These are phyloP conservation scores for Apodemia duryi DNA, from an alignment of 2,888 invertebrate genomes.

Conservation along the genomic window DNA sequence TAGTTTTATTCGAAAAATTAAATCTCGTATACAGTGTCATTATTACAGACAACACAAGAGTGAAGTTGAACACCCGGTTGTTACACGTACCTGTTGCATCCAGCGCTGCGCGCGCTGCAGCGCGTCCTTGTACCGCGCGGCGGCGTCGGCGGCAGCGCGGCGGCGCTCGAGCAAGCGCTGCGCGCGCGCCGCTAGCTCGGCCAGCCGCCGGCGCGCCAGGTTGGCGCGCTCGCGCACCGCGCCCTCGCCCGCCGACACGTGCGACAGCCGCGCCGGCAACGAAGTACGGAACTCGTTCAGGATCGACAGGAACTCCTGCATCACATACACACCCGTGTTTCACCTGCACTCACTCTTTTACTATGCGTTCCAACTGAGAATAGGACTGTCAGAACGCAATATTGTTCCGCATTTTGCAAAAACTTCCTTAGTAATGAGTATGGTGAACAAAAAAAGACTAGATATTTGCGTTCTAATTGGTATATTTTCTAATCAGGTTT, in stretches of 20 bases:
- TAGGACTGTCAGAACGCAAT: too few species aligned
- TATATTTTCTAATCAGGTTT: too few species aligned
- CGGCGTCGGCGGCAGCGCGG: constrained; percentile 83
- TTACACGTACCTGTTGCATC: constrained; percentile 68
- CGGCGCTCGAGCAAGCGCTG: constrained; percentile 90
- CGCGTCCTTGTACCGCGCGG: constrained; percentile 85
- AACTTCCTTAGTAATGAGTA: too few species aligned
- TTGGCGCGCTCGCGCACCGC: constrained; percentile 89
- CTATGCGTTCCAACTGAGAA: too few species aligned
- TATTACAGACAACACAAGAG: too few species aligned
- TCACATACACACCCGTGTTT: not conserved
- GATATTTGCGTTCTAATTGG: too few species aligned
- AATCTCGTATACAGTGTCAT: too few species aligned
- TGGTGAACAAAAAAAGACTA: too few species aligned
- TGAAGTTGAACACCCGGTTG: too few species aligned
- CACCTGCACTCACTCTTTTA: too few species aligned
- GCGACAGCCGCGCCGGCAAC: constrained; percentile 89
- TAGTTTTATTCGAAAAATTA: too few species aligned
- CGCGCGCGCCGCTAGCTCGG: constrained; percentile 89
- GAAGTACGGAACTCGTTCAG: constrained; percentile 93
- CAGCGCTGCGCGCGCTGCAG: constrained; percentile 89
- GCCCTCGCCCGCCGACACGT: constrained; percentile 85
- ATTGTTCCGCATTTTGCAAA: too few species aligned
- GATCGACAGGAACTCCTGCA: constrained; percentile 86
- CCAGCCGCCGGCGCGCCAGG: constrained; percentile 87